Conservation (phyloP, 1,140 invertebrate species). For the Drusus annulatus region DNA sequence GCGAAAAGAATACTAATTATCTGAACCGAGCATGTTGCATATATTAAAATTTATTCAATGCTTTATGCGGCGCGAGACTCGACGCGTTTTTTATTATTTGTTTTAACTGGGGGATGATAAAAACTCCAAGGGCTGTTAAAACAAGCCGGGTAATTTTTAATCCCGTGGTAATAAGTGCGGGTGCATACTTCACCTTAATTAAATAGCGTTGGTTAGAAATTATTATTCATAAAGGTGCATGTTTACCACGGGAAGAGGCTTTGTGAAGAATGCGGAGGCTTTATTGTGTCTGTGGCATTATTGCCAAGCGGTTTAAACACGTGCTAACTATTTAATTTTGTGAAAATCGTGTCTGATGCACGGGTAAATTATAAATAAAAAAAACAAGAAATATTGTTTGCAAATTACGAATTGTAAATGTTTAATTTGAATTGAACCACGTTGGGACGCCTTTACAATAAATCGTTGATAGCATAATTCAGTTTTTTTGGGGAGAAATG, state of each 20-base stretch:
- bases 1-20: constrained; percentile 43
- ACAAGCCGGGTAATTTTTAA: constrained; percentile 27
- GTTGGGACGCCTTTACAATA: too few species aligned
- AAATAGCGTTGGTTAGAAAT: constrained; percentile 34
- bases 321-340: too few species aligned
- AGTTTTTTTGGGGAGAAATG: too few species aligned
- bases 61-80: constrained; percentile 15
- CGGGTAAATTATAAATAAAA: too few species aligned
- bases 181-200: constrained; percentile 37
- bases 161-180: constrained; percentile 29
- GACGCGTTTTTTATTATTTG: constrained; percentile 39
- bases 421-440: too few species aligned
- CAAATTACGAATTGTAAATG: too few species aligned
- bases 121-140: background rate
- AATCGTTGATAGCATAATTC: too few species aligned
- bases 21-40: constrained; percentile 26
- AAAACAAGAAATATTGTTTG: too few species aligned
- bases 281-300: background rate
- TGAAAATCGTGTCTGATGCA: too few species aligned
- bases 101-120: constrained; percentile 24
- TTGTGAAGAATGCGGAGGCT: background rate
- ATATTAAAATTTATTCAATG: constrained; percentile 43
- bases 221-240: constrained; percentile 19
- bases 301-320: too few species aligned
- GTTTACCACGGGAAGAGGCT: constrained; percentile 2